Conservation (phyloP, 2,888 invertebrate genomes). For the Brassicogethes aeneus region DNA sequence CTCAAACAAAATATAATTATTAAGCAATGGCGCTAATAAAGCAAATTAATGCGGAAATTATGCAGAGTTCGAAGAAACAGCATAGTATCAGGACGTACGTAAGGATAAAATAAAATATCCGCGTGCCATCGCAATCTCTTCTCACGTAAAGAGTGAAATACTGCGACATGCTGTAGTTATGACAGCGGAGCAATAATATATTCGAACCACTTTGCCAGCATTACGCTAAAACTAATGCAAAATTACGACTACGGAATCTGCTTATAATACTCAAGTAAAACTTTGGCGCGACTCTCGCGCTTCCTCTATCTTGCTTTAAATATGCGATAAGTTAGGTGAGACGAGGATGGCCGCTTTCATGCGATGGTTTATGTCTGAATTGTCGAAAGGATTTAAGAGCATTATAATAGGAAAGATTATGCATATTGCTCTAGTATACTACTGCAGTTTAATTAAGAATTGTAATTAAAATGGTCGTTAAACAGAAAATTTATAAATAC, state of each 20-base stretch:
- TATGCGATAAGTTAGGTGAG: no score
- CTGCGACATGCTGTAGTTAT: constrained; percentile 23
- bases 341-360: no score
- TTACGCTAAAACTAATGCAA: constrained; percentile 27
- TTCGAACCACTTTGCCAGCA: constrained; percentile 23
- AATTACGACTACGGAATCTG: constrained; percentile 19
- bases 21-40: no score
- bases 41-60: no score
- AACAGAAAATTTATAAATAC: constrained; percentile 13
- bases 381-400: constrained; percentile 20
- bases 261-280: constrained; percentile 6
- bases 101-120: no score
- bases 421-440: constrained; percentile 21
- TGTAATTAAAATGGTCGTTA: constrained; percentile 18
- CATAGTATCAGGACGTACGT: no score
- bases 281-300: constrained; percentile 3
- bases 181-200: constrained; percentile 16
- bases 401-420: constrained; percentile 24
- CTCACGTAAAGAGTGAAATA: constrained; percentile 17
- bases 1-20: no score
- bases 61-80: no score
- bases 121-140: neutral
- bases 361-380: constrained; percentile 8
- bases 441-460: constrained; percentile 16
- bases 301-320: neutral